Evolutionary conservation across 2,797 vertebrate genomes (phyloP).

Genomic region (Acridotheres tristis): DNA sequence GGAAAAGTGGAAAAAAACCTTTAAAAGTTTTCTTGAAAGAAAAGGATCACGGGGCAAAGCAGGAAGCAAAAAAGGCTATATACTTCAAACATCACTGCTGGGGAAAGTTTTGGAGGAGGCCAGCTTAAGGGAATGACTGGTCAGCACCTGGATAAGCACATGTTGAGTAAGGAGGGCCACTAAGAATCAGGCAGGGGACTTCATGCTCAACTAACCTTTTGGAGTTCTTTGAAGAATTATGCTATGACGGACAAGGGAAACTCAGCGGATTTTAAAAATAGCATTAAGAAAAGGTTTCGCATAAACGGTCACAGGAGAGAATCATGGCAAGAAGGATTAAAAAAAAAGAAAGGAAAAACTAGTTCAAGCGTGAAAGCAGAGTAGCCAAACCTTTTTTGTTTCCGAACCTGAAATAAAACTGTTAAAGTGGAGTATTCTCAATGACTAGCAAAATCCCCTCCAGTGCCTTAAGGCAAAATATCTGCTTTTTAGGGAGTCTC

Average conservation of each 20-base stretch:
- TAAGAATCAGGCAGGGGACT: constrained; percentile 55
- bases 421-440: constrained; percentile 25
- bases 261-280: constrained; percentile 39
- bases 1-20: constrained; percentile 23
- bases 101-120: constrained; percentile 31
- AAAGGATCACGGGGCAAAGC: constrained; percentile 43
- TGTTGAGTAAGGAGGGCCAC: constrained; percentile 43
- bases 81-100: constrained; percentile 46
- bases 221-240: constrained; percentile 59
- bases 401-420: constrained; percentile 47
- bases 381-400: constrained; percentile 47
- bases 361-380: constrained; percentile 30
- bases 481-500: not conserved
- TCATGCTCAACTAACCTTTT: constrained; percentile 63
- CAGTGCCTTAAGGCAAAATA: not conserved
- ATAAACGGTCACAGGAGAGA: constrained; percentile 22
- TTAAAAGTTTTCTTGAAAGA: constrained; percentile 11
- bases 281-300: constrained; percentile 30
- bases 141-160: constrained; percentile 60
- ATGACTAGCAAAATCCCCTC: not conserved
- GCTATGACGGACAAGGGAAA: constrained; percentile 51
- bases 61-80: constrained; percentile 34
- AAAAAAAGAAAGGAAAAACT: not conserved
- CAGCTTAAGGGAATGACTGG: constrained; percentile 31
- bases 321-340: not conserved